Base-by-base conservation (phyloP, 1,140 invertebrate species). In the Helicoverpa armigera region DNA sequence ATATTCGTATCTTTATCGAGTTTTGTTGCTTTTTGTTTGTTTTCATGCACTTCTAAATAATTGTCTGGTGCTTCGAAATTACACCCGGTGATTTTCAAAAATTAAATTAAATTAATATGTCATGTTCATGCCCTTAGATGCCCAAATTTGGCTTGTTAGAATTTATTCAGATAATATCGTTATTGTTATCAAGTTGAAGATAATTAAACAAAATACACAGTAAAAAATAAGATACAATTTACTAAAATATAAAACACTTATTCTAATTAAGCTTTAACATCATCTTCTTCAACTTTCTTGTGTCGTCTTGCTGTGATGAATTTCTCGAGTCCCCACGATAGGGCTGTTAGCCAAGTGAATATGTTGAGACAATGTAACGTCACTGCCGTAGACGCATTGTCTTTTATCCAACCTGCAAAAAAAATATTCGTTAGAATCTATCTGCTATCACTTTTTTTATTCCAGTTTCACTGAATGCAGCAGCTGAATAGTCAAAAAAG, bases 361-460 rank as follows among this genome's bases (percentile, higher is more conserved):
- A 96, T 94, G 74, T 97, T 97, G 0, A 97, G 89, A 83, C 95
- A 96, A 83, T 97, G 96, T 69, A 97, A 83, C 7, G 96, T 95
- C 11, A 96, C 91, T 9, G 95, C 88, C 63, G 96, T 97, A 81
- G 96, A 92, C 16, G 94, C 93, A 0, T 93, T 92, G 87, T 97
- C 96, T 80, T 96, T 95, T 5, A 97, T 95, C 91, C 95, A 95
- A 75, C 96, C 96, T 96, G 81, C 5, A 93, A 92, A 83, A n/a
- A 76, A 67, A 14, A 48, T 18, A 16, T 16, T 3, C 5, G 48
- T 5, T 1, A 23, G 29, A 0, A 29, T n/a, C n/a, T 14, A 18
- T 14, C 12, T 63, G 14, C 29, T 31, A 35, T 23, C 23, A 1
- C 23, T 23, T 23, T 0, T 23, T 23, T 23, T 0, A 23, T 23